Percentiles rank a stretch among this genome's conserved stretches.
These are phyloP conservation scores for Osmerus eperlanus DNA, from an alignment of 2,113 vertebrate genomes.

Conservation along the genomic window DNA sequence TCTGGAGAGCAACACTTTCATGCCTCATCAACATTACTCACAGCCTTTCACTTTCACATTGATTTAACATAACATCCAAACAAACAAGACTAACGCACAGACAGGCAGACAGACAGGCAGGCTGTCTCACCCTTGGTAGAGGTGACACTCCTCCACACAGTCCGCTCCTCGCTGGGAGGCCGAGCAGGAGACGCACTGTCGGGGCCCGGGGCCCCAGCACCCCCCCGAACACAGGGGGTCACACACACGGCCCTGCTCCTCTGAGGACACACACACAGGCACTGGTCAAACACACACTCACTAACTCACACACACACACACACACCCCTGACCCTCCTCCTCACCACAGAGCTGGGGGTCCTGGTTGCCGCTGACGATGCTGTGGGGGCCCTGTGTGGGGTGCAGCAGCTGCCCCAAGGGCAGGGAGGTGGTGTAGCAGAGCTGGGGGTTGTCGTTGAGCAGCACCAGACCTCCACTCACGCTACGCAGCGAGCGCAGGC, in stretches of 20 bases:
- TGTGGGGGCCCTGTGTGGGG: slow-evolving; percentile 76
- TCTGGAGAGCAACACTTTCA: background rate
- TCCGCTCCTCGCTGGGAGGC: slow-evolving; percentile 81
- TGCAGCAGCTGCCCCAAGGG: slow-evolving; percentile 82
- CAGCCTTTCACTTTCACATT: background rate
- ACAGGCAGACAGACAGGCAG: background rate
- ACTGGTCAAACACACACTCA: background rate
- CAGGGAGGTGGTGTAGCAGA: slow-evolving; percentile 85
- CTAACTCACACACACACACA: background rate
- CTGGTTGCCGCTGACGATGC: slow-evolving; percentile 80
- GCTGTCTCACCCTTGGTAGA: slow-evolving; percentile 79
- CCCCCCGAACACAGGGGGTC: slow-evolving; percentile 77
- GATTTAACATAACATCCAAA: background rate
- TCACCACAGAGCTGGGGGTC: slow-evolving; percentile 77
- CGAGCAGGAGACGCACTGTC: slow-evolving; percentile 84
- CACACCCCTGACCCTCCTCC: slow-evolving; percentile 24
- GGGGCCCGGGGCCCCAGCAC: slow-evolving; percentile 90
- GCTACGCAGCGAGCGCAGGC: slow-evolving; percentile 84
- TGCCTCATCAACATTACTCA: background rate
- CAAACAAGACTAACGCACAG: too few relatives aligned
- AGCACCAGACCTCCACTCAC: slow-evolving; percentile 89
- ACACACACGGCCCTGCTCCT: slow-evolving; percentile 4
- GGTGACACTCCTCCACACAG: slow-evolving; percentile 86
- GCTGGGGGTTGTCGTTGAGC: slow-evolving; percentile 80
- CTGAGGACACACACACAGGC: slow-evolving; percentile 33